Conservation (phyloP, 30 jellyfish, hydroid and myxozoan species). For the Pseudorhiza aurosa region DNA sequence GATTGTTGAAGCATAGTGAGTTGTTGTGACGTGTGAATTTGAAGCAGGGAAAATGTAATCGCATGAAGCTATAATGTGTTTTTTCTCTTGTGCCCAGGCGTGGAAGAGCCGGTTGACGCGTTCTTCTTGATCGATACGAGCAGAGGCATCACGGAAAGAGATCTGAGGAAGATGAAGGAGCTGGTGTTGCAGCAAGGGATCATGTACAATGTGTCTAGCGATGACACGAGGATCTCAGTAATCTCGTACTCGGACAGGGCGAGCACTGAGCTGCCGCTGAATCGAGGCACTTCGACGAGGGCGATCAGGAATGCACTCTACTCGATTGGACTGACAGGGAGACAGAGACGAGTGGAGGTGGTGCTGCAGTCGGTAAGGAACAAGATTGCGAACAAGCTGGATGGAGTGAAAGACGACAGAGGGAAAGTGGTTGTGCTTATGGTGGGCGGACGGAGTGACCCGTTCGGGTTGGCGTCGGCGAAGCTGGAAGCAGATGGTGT, state of each 20-base stretch:
- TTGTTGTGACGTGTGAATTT: no score
- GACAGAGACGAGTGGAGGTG: not conserved
- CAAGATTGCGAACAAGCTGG: not conserved
- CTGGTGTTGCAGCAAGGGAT: not conserved
- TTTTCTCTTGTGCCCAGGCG: not conserved
- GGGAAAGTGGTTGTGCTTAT: not conserved
- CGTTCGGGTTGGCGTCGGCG: not conserved
- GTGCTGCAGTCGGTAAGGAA: not conserved
- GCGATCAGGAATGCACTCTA: not conserved
- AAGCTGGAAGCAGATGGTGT: not conserved
- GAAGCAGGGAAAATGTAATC: no score
- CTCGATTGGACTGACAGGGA: not conserved
- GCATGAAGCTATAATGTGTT: no score
- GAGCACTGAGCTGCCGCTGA: not conserved
- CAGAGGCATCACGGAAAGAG: not conserved
- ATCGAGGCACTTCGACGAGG: not conserved
- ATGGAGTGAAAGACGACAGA: not conserved
- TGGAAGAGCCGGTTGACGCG: not conserved
- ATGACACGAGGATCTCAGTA: not conserved
- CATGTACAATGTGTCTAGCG: not conserved
- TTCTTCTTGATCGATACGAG: slow-evolving; percentile 10
- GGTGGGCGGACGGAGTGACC: not conserved
- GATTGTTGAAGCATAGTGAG: no score
- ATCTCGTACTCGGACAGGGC: not conserved
- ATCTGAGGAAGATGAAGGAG: not conserved